These are phyloP conservation scores for Neoarius graeffei DNA, from an alignment of 2,113 vertebrate genomes.

Conservation along the genomic window DNA sequence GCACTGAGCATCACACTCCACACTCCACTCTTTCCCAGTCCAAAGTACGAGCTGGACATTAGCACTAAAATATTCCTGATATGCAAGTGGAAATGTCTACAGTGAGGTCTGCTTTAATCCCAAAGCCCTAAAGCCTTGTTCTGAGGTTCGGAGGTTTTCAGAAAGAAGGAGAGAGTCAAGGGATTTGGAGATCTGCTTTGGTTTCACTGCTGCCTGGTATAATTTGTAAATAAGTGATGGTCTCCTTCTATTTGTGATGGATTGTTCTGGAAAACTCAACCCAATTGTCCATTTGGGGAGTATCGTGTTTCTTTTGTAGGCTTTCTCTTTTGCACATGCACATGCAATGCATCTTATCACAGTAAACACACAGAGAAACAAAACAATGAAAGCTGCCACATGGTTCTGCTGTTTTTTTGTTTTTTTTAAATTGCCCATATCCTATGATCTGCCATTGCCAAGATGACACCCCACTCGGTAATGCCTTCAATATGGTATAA, in stretches of 20 bases:
- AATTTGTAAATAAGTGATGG: conserved; percentile 19
- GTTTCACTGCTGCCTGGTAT: conserved; percentile 10
- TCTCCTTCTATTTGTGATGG: conserved; percentile 34
- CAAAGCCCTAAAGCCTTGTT: conserved; percentile 4
- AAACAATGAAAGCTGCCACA: conserved; percentile 27
- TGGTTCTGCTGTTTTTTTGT: background rate
- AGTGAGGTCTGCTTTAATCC: background rate
- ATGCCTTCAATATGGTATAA: conserved; percentile 66
- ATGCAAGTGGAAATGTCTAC: conserved; percentile 20
- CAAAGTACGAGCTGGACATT: conserved; percentile 30
- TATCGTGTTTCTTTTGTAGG: background rate
- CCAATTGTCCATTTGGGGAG: conserved; percentile 13
- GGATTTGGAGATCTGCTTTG: background rate
- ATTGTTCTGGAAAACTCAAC: conserved; percentile 27
- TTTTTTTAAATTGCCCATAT: conserved; percentile 10
- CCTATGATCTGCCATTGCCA: conserved; percentile 44
- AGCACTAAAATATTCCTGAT: conserved; percentile 1
- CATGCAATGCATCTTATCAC: conserved; percentile 10
- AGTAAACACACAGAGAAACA: conserved; percentile 12
- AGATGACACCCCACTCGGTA: conserved; percentile 32
- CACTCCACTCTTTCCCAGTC: background rate
- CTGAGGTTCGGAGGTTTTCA: background rate
- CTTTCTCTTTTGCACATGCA: background rate
- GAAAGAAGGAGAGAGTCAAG: background rate
- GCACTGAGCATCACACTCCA: background rate